Evolutionary conservation across 2,113 vertebrate species (phyloP), one percentile per base, ranked within the genome.

Genomic region (Spea multiplicata): DNA sequence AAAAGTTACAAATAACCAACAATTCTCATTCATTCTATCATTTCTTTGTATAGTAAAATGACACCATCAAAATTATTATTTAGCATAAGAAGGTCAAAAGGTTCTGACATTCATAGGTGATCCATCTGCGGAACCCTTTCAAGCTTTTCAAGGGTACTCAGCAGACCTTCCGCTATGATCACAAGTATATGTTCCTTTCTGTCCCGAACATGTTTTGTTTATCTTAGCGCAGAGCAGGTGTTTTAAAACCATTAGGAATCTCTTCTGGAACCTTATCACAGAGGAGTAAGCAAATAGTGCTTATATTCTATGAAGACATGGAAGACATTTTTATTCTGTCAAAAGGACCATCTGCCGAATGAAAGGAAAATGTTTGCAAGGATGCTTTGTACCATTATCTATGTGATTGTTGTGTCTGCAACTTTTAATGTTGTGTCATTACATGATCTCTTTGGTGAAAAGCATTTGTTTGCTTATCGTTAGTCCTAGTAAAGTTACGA

Each of bases 261-360:
- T 90, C 88, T 87, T 88, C 86, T 86, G 86, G 83, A 86, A 88
- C 83, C 83, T 84, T 78, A 72, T 89, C 84, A 81, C 81, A 86
- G 83, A 91, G 84, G 87, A 83, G 86, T 86, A 91, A 88, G 88
- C 85, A 95, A 93, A 94, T 87, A 91, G 71, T 81, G 52, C 74
- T 83, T 81, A 49, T 77, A 84, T 70, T 83, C 78, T 88, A 83
- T 83, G 75, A 87, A 82, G 84, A 86, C 82, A 84, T 78, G 81
- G 78, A 78, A 83, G 50, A 77, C 85, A 76, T 83, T 81, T 88
- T 83, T 49, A 82, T 80, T 84, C 78, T 84, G 75, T 89, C 87
- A 89, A 89, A 90, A 87, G 87, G 89, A 87, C 87, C 89, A 90
- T 93, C 90, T 93, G 89, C 87, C 91, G 87, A 89, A 79, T 84